Evolutionary conservation across 1,140 invertebrate species (phyloP), one percentile per base, ranked within the genome.

Genomic region (Ostrea denselamellosa): DNA sequence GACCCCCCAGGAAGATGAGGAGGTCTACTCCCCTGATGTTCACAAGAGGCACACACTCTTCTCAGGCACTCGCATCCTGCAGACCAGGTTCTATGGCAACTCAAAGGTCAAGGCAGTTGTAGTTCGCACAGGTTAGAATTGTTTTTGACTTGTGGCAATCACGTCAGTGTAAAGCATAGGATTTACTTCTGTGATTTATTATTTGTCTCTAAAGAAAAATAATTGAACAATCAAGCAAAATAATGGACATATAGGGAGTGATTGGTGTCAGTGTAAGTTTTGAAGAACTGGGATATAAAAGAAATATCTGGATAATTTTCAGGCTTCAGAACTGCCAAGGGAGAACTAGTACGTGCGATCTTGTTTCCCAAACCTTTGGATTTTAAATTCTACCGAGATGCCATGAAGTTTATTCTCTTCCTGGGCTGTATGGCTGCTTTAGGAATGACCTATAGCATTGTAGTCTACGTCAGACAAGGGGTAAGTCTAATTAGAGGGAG

Each of bases 41-140:
- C 98, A 99, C 93, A 97, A 97, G 0, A 96, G 97, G 62, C 98
- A 99, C 93, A 98, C 98, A 0, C 95, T 99, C 9, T 99, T 98
- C 93, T 98, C 98, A 93, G 99, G 99, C 0, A 99, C 99, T 0
- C 96, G 97, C 92, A 96, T 99, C 22, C 97, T 99, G 89, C 99
- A 99, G 95, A 99, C 98, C 0, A 95, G 98, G 87, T 98, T 98
- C 93, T 98, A 97, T 93, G 97, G 97, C 65, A 97, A 96, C 89
- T 92, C 94, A 83, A 94, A 95, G 85, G 95, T 96, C 25, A 94
- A 97, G 56, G 98, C 97, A 3, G 97, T 98, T 56, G 97, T 98
- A 0, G 96, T 98, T 0, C 96, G 97, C 81, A 98, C 98, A 34
- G 95, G 95, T 96, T 85, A 85, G 88, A 58, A 82, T 22, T 14